Evolutionary conservation across 2,888 invertebrate genomes (phyloP).

Genomic region (Diogma glabrata): DNA sequence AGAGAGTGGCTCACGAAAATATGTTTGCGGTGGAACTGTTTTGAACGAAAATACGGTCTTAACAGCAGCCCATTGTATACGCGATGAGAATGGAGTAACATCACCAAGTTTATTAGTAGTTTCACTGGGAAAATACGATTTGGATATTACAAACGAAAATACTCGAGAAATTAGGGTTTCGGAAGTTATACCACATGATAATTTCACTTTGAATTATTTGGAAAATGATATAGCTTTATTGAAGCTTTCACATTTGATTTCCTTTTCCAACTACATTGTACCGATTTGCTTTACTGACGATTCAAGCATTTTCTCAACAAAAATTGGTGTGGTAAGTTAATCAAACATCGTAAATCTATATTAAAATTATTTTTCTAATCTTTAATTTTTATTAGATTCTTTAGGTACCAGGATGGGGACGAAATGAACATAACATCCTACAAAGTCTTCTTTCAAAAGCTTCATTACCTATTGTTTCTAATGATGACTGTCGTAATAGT

Average conservation of each 20-base stretch:
- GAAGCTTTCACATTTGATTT: neutral
- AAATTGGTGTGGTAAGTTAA: neutral
- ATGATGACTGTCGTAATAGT: neutral
- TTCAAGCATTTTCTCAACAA: neutral
- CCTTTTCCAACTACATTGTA: neutral
- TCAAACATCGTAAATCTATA: too few relatives aligned
- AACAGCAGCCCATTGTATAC: neutral
- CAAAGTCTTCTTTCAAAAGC: neutral
- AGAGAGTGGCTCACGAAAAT: neutral
- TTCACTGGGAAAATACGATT: neutral
- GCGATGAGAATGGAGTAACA: neutral
- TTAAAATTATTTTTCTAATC: too few relatives aligned
- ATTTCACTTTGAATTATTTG: neutral
- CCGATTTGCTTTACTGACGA: neutral
- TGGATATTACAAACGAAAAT: neutral
- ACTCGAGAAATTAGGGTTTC: neutral
- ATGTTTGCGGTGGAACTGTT: constrained; percentile 2
- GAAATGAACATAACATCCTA: neutral
- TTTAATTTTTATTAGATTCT: too few relatives aligned
- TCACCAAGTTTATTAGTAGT: neutral
- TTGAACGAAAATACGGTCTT: neutral
- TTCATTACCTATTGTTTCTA: neutral
- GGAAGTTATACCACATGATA: neutral
- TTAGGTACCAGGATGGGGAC: constrained; percentile 1
- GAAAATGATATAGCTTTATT: neutral